Evolutionary conservation across 2,113 vertebrate species (phyloP).

Genomic region (Craseonycteris thonglongyai): DNA sequence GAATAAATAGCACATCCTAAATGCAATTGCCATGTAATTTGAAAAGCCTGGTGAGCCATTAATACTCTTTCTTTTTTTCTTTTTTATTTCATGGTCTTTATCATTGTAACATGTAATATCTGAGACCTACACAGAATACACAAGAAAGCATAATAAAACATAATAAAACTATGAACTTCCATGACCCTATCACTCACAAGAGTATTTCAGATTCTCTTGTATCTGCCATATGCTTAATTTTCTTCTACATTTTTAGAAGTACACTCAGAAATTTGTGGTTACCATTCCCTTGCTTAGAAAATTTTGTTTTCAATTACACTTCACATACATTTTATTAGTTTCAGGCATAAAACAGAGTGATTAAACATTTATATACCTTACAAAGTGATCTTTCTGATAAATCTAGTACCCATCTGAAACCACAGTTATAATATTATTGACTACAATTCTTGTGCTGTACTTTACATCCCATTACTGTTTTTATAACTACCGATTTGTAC

Average conservation of each 20-base stretch:
- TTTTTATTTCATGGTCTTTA: background rate
- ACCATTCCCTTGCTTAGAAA: background rate
- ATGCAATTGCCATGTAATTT: conserved; percentile 21
- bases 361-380: background rate
- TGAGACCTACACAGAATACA: background rate
- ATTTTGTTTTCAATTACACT: background rate
- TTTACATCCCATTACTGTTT: background rate
- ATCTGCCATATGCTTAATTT: background rate
- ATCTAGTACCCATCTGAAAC: background rate
- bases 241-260: background rate
- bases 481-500: background rate
- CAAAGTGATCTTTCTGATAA: background rate
- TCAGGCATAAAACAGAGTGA: background rate
- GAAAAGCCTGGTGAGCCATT: background rate
- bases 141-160: background rate
- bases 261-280: background rate
- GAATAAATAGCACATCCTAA: conserved; percentile 58
- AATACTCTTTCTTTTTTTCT: too few relatives aligned
- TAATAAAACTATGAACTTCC: background rate
- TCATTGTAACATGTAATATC: background rate
- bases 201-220: background rate
- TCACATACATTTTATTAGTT: background rate
- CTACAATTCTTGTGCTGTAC: background rate
- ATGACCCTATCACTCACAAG: background rate
- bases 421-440: background rate